phyloP scores from a whole-genome alignment of 2,888 invertebrate genomes.

The Apamea sordens region DNA sequence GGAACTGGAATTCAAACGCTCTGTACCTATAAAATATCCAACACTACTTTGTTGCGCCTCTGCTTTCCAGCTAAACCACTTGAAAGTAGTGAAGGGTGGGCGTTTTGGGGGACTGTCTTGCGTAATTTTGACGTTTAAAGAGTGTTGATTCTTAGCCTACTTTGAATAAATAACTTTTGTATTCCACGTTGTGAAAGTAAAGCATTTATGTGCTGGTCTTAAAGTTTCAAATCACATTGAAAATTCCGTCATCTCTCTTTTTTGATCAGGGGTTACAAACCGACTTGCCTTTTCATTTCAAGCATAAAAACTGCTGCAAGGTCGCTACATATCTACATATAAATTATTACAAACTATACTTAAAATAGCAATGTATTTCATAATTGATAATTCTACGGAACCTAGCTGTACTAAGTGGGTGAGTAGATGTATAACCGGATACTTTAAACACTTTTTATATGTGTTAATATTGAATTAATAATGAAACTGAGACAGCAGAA shows the following conservation, averaged over 20 bases:
- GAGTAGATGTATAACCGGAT: conserved; percentile 55
- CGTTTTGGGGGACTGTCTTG: background rate
- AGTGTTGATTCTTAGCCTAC: background rate
- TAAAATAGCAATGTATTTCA: conserved; percentile 39
- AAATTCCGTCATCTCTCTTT: background rate
- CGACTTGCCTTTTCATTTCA: background rate
- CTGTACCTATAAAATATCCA: background rate
- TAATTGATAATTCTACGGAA: conserved; percentile 47
- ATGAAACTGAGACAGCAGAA: conserved; percentile 40
- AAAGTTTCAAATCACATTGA: background rate
- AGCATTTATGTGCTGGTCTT: too few relatives aligned
- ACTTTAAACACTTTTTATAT: conserved; percentile 48
- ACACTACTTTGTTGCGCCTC: background rate
- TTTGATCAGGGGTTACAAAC: background rate
- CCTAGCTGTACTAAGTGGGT: conserved; percentile 46
- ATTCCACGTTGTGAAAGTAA: background rate
- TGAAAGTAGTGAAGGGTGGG: background rate
- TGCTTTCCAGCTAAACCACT: background rate
- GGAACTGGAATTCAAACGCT: background rate
- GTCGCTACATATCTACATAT: background rate
- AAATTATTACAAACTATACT: conserved; percentile 10
- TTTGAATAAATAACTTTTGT: background rate
- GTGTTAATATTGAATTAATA: conserved; percentile 49
- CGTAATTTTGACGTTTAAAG: background rate
- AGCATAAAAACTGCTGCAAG: conserved; percentile 14